Conservation (phyloP, 2,113 vertebrate genomes). For the Aspiorhynchus laticeps region DNA sequence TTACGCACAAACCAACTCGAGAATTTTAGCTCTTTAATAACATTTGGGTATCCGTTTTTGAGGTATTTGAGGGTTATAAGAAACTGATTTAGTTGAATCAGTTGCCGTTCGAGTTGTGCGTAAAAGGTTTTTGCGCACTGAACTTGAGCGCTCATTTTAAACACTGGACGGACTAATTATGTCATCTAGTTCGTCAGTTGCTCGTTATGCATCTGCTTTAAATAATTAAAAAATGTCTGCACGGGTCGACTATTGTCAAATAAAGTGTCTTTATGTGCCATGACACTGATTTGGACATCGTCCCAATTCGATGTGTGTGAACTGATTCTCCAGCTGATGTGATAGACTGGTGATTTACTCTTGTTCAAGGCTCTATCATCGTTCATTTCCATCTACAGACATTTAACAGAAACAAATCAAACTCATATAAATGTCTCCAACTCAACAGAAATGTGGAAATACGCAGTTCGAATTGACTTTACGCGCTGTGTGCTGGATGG, state of each 20-base stretch:
- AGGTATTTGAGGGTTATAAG: neutral
- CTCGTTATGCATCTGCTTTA: neutral
- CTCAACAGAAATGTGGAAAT: neutral
- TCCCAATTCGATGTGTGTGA: neutral
- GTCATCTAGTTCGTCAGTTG: neutral
- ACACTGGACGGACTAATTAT: constrained; percentile 12
- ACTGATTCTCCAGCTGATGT: neutral
- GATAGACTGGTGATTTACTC: neutral
- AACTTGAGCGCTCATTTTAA: neutral
- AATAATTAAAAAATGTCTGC: neutral
- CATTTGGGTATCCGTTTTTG: neutral
- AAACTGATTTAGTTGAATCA: neutral
- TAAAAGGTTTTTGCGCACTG: constrained; percentile 6
- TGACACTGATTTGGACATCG: neutral
- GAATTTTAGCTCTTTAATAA: neutral
- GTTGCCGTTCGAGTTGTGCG: neutral
- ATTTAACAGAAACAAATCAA: neutral
- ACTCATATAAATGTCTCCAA: neutral
- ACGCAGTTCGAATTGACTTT: neutral
- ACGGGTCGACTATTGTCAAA: neutral
- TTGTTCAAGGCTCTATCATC: neutral
- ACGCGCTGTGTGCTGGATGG: neutral
- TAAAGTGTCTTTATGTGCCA: no score
- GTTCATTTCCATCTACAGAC: neutral
- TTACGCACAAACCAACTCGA: neutral